Conservation (phyloP, 2,888 invertebrate genomes). For the Lissocephala sabroskyi region DNA sequence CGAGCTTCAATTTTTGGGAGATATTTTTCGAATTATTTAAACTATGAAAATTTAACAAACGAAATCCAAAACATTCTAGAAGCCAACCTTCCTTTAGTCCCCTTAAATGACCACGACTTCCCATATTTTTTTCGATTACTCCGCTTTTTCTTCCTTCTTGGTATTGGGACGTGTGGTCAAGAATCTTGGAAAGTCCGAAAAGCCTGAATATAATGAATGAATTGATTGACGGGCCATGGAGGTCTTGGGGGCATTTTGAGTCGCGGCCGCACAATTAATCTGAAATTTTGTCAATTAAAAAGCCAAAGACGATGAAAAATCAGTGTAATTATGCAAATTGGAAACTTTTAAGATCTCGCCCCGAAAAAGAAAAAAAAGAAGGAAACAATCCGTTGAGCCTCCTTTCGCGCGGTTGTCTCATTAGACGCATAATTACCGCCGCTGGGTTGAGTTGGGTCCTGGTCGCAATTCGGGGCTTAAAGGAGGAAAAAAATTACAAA, state of each 20-base stretch:
- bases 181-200: background rate
- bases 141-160: too few relatives aligned
- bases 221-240: constrained; percentile 5
- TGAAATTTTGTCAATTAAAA: constrained; percentile 42
- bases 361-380: too few relatives aligned
- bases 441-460: constrained; percentile 17
- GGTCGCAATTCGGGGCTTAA: constrained; percentile 15
- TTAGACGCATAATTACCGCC: constrained; percentile 57
- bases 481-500: constrained; percentile 53
- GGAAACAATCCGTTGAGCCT: constrained; percentile 18
- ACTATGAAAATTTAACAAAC: too few relatives aligned
- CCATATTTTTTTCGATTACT: too few relatives aligned
- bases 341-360: constrained; percentile 9
- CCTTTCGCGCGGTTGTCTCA: constrained; percentile 54
- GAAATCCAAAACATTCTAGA: too few relatives aligned
- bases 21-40: too few relatives aligned
- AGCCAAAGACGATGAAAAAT: constrained; percentile 24
- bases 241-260: constrained; percentile 20
- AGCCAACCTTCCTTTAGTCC: too few relatives aligned
- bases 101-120: too few relatives aligned
- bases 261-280: constrained; percentile 50
- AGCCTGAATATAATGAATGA: background rate
- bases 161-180: too few relatives aligned
- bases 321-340: constrained; percentile 55
- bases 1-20: too few relatives aligned